These are phyloP conservation scores for Phorcus lineatus DNA, from an alignment of 2,888 invertebrate genomes.

Conservation along the genomic window DNA sequence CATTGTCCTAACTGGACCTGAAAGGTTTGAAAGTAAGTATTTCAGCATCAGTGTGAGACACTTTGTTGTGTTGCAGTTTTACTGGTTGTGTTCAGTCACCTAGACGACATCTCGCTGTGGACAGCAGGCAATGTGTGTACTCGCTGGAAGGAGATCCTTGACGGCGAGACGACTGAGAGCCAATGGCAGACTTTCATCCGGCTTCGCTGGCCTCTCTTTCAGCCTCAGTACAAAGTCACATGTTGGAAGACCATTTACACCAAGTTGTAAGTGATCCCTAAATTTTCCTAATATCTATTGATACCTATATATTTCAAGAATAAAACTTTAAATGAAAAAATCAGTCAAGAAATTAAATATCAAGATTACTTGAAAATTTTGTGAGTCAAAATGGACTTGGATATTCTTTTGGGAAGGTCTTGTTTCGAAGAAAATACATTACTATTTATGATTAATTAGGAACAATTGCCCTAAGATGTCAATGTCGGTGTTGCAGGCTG, in stretches of 20 bases:
- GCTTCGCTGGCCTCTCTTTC: slow-evolving; percentile 90
- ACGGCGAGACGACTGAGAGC: slow-evolving; percentile 85
- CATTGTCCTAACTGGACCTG: too few relatives aligned
- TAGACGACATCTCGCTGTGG: slow-evolving; percentile 94
- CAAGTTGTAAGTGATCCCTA: slow-evolving; percentile 76
- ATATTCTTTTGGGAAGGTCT: too few relatives aligned
- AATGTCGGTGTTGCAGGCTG: slow-evolving; percentile 79
- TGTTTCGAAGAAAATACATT: too few relatives aligned
- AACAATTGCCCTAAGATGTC: too few relatives aligned
- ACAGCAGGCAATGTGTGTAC: slow-evolving; percentile 89
- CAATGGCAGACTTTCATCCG: slow-evolving; percentile 88
- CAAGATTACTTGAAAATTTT: too few relatives aligned
- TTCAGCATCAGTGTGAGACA: neutral
- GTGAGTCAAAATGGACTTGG: too few relatives aligned
- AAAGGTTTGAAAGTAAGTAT: neutral
- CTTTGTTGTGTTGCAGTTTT: slow-evolving; percentile 77
- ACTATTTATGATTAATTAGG: too few relatives aligned
- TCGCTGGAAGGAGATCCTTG: slow-evolving; percentile 88
- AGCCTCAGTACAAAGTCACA: slow-evolving; percentile 82
- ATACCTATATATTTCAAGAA: neutral
- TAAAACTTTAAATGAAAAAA: neutral
- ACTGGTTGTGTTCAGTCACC: slow-evolving; percentile 89
- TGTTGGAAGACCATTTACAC: slow-evolving; percentile 88
- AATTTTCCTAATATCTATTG: neutral
- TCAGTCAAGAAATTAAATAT: too few relatives aligned